Evolutionary conservation across 2,888 invertebrate species (phyloP), one percentile per base, ranked within the genome.

Genomic region (Cephus pulcher): DNA sequence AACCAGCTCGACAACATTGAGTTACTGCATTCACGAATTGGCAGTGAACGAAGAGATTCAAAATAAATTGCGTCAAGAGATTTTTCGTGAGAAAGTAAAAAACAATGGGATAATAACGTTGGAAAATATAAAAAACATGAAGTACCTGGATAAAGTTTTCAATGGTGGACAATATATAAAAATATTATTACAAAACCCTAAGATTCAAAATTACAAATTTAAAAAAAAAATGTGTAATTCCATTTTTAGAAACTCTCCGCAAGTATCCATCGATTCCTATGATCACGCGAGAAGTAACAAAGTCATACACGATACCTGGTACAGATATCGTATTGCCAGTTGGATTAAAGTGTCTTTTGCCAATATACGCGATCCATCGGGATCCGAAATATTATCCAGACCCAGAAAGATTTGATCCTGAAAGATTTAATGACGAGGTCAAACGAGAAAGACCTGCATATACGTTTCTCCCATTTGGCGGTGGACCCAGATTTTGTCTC

Each of bases 351-450:
- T 82, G 92, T 1, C 30, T 89, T 0, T 80, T 92, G 15, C 89
- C 92, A 0, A 81, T 86, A 3, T 75, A 82, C n/a, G 91, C 89
- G 12, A 85, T 93, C n/a, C 93, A 93, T 79, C 82, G 89, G 33
- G 92, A 93, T 79, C 87, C 89, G 12, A 87, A 90, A 74, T 89
- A 92, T 80, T 93, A 90, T 79, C 87, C 90, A 0, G 85, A 93
- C 6, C 93, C 93, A 4, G 88, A 90, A 35, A 88, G 86, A 35
- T 93, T 93, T 83, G 89, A 92, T 71, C 93, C 93, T 4, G 92
- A 93, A 35, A 89, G 93, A 82, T 93, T 93, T 88, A 84, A 85
- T 30, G 73, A 87, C 0, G 89, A 90, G 71, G 89, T 87, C n/a
- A 85, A 81, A 23, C 85, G 82, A 15, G 79, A 84, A 12, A 84